Conservation (phyloP, 2,113 vertebrate species). For the Collichthys lucidus region DNA sequence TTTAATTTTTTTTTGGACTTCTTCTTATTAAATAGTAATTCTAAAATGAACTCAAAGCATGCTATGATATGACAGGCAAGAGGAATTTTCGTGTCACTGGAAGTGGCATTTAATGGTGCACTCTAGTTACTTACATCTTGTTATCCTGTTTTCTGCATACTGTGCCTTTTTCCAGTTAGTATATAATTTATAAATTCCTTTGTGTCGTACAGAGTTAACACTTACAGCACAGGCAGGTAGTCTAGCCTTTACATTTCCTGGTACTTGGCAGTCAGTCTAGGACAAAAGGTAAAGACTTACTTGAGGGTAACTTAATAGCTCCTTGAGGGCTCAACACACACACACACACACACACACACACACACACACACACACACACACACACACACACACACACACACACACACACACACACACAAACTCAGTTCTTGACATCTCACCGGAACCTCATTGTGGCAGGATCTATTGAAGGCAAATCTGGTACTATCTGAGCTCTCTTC, state of each 20-base stretch:
- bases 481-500: conserved; percentile 29
- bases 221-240: not conserved
- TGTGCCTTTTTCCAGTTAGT: not conserved
- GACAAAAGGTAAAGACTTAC: conserved; percentile 23
- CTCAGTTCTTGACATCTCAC: not conserved
- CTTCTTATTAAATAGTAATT: not conserved
- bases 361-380: not conserved
- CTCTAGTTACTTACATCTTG: not conserved
- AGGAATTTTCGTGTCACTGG: not conserved
- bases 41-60: not conserved
- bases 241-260: conserved; percentile 5
- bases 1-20: conserved; percentile 6
- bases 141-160: not conserved
- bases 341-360: not conserved
- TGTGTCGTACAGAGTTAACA: conserved; percentile 6
- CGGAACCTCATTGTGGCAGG: conserved; percentile 3
- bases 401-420: not conserved
- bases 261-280: not conserved
- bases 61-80: not conserved
- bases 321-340: not conserved
- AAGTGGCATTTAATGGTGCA: not conserved
- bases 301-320: not conserved
- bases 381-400: not conserved
- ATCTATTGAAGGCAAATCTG: conserved; percentile 28
- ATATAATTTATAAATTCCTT: conserved; percentile 9